Evolutionary conservation across 2,888 invertebrate genomes (phyloP).

Genomic region (Diploptera punctata): DNA sequence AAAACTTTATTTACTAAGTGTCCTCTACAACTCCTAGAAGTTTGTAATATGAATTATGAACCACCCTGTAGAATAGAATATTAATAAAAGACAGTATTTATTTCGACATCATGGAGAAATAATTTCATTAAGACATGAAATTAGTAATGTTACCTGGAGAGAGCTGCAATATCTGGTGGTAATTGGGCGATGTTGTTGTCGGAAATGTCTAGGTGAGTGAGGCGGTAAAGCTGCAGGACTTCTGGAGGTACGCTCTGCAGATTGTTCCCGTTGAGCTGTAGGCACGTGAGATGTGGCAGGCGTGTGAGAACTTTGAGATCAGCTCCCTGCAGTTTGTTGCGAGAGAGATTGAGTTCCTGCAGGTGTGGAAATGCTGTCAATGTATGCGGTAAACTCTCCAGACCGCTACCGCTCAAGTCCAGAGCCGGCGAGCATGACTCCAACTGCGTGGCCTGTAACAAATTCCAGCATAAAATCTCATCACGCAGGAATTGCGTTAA

Average conservation of each 20-base stretch:
- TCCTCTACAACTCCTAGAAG: no score
- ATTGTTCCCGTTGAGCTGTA: slow-evolving; percentile 61
- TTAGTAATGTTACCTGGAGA: slow-evolving; percentile 65
- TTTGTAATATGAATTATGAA: no score
- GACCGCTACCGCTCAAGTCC: slow-evolving; percentile 54
- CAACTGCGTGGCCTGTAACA: slow-evolving; percentile 47
- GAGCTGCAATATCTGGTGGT: slow-evolving; percentile 67
- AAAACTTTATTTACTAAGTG: no score
- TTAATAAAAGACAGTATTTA: no score
- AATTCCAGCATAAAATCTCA: no score
- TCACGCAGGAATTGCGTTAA: no score
- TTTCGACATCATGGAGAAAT: no score
- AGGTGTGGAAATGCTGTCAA: slow-evolving; percentile 50
- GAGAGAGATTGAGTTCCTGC: slow-evolving; percentile 52
- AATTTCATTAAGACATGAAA: no score
- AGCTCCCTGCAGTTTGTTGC: slow-evolving; percentile 51
- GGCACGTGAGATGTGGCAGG: slow-evolving; percentile 50
- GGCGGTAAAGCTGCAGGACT: slow-evolving; percentile 63
- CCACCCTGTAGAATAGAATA: no score
- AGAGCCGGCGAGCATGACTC: slow-evolving; percentile 49
- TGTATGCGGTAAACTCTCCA: slow-evolving; percentile 53
- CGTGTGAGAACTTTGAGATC: slow-evolving; percentile 14
- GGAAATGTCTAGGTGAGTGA: slow-evolving; percentile 71
- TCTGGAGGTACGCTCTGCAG: slow-evolving; percentile 66
- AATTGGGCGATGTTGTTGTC: slow-evolving; percentile 70